phyloP scores from a whole-genome alignment of 1,140 invertebrate species.

The Hyposmocoma kahamanoa region DNA sequence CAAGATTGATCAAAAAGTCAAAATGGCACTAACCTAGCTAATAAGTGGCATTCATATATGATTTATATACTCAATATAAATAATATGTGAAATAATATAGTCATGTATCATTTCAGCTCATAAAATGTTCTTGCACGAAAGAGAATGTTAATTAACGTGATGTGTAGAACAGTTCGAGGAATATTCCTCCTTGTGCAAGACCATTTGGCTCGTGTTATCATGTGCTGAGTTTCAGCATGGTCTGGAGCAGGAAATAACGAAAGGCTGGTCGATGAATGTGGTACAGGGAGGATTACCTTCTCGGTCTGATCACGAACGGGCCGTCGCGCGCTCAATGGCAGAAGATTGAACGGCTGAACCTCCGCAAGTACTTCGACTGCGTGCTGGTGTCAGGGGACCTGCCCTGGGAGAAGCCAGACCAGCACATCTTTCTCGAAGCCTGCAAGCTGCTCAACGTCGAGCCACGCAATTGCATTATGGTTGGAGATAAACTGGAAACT shows the following conservation, averaged over 20 bases:
- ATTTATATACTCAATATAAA: conserved; percentile 40
- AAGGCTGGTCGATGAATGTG: conserved; percentile 56
- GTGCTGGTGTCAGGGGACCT: conserved; percentile 88
- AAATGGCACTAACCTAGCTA: conserved; percentile 35
- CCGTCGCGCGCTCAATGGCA: conserved; percentile 90
- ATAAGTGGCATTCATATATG: conserved; percentile 37
- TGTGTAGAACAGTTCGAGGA: neutral
- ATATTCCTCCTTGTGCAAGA: conserved; percentile 22
- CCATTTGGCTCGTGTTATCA: conserved; percentile 33
- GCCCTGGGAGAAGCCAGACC: conserved; percentile 87
- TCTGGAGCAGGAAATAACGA: conserved; percentile 41
- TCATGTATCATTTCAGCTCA: conserved; percentile 18
- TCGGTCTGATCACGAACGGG: conserved; percentile 89
- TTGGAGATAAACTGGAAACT: conserved; percentile 89
- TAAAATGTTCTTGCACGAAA: conserved; percentile 36
- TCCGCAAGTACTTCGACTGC: conserved; percentile 83
- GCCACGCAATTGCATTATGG: conserved; percentile 85
- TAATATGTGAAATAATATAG: conserved; percentile 34
- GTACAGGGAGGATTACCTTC: conserved; percentile 78
- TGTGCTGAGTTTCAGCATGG: conserved; percentile 63
- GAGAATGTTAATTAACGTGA: neutral
- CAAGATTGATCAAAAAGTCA: conserved; percentile 7
- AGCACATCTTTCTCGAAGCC: conserved; percentile 84
- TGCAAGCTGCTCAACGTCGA: conserved; percentile 82
- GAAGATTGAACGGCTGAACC: conserved; percentile 81